phyloP scores from a whole-genome alignment of 1,140 invertebrate species.

The Paralvinella palmiformis region DNA sequence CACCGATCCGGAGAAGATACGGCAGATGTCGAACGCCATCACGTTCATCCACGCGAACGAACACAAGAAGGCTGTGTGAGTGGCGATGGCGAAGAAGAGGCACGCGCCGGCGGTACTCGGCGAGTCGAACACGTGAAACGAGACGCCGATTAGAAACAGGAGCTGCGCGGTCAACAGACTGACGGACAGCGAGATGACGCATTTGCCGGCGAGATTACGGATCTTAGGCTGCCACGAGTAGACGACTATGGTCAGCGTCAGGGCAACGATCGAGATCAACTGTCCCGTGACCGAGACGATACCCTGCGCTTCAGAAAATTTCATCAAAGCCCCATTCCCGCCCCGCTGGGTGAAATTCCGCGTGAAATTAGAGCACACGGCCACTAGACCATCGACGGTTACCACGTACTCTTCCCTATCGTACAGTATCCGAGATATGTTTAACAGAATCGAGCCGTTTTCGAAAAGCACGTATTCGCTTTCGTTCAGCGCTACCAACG shows the following conservation, averaged over 20 bases:
- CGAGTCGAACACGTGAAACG: no score
- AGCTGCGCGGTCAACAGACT: constrained; percentile 52
- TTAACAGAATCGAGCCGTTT: neutral
- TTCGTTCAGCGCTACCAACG: neutral
- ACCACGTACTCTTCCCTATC: neutral
- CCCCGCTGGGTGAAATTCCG: neutral
- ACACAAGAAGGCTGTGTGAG: constrained; percentile 55
- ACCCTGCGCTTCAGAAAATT: neutral
- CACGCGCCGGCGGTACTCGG: constrained; percentile 24
- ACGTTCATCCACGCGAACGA: constrained; percentile 61
- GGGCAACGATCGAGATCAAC: constrained; percentile 34
- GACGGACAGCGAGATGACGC: constrained; percentile 53
- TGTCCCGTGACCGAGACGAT: neutral
- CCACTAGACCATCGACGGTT: neutral
- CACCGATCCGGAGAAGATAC: constrained; percentile 55
- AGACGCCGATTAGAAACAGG: constrained; percentile 47
- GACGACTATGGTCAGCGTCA: constrained; percentile 42
- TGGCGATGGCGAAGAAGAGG: constrained; percentile 46
- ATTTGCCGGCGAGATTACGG: constrained; percentile 55
- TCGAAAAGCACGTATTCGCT: neutral
- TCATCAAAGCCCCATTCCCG: neutral
- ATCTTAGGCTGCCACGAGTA: constrained; percentile 51
- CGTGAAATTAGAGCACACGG: neutral
- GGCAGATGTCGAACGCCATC: constrained; percentile 58
- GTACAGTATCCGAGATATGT: neutral